Evolutionary conservation across 2,888 invertebrate species (phyloP), one percentile per base, ranked within the genome.

Genomic region (Calliphora vomitoria): DNA sequence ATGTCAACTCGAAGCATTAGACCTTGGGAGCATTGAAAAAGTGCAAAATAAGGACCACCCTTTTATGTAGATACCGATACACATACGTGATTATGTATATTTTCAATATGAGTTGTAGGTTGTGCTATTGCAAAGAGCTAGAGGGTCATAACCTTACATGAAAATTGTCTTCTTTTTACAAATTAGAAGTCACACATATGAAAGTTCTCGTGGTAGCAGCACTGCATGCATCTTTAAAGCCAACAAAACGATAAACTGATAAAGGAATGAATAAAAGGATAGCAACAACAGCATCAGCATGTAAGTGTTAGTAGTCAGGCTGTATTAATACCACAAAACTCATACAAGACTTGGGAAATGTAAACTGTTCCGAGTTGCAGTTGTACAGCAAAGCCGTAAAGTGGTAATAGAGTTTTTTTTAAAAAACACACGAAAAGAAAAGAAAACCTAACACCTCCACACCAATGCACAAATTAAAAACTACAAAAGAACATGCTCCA

Each of bases 101-200:
- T 44, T 35, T 47, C 41, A 4, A 74, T 58, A 47, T 20, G 11
- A 25, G n/a, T 55, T 47, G 47, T 3, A 47, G 18, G 18, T 15
- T 47, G 62, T 64, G 25, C 69, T 18, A 15, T 13, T 53, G 18
- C 11, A 1, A 1, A 11, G n/a, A 20, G 15, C 55, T 41, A 20
- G 0, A 31, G 58, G 60, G 66, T 35, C 72, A 80, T 64, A 74
- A 55, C 20, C 38, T 8, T 13, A 35, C 55, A 31, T 62, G 71
- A 41, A 78, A 71, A 66, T 72, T 68, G 25, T 71, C 69, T 69
- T 66, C 58, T 31, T 71, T 80, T 75, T 62, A 72, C 71, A 85
- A 85, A 72, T 38, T 78, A 47, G 20, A 72, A 82, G 60, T 64
- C 66, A 72, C 8, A 25, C 50, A 69, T 50, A n/a, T 8, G 31